Conservation (phyloP, 2,888 invertebrate species). For the Scaptomyza cyrtandrae region DNA sequence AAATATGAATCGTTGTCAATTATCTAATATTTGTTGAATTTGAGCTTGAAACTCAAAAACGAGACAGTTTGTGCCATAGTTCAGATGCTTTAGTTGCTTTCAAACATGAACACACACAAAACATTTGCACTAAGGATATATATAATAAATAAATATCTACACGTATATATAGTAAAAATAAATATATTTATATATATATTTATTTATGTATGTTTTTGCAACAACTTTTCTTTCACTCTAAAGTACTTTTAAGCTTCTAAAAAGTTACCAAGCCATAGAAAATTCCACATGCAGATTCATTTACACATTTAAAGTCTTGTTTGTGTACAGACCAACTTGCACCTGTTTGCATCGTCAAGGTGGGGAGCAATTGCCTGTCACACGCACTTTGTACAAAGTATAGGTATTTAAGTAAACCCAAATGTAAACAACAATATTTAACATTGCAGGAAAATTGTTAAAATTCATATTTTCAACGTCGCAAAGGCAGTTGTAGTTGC, state of each 20-base stretch:
- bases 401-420: slow-evolving; percentile 54
- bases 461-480: slow-evolving; percentile 28
- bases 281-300: neutral
- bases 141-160: slow-evolving; percentile 55
- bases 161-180: neutral
- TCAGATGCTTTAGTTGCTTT: neutral
- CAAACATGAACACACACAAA: slow-evolving; percentile 12
- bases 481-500: slow-evolving; percentile 5
- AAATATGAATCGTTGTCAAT: too few species aligned
- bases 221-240: slow-evolving; percentile 58
- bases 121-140: slow-evolving; percentile 14
- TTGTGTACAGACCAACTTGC: slow-evolving; percentile 50
- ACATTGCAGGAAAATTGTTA: slow-evolving; percentile 57
- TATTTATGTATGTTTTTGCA: slow-evolving; percentile 33
- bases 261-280: slow-evolving; percentile 58
- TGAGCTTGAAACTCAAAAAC: neutral
- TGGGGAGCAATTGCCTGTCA: slow-evolving; percentile 16
- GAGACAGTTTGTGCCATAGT: neutral
- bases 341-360: slow-evolving; percentile 69
- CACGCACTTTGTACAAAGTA: slow-evolving; percentile 39
- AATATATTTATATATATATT: neutral
- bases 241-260: slow-evolving; percentile 68
- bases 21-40: too few species aligned
- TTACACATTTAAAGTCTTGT: neutral
- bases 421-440: slow-evolving; percentile 58